phyloP scores from a whole-genome alignment of 2,797 vertebrate species.

The Hydrophis major region DNA sequence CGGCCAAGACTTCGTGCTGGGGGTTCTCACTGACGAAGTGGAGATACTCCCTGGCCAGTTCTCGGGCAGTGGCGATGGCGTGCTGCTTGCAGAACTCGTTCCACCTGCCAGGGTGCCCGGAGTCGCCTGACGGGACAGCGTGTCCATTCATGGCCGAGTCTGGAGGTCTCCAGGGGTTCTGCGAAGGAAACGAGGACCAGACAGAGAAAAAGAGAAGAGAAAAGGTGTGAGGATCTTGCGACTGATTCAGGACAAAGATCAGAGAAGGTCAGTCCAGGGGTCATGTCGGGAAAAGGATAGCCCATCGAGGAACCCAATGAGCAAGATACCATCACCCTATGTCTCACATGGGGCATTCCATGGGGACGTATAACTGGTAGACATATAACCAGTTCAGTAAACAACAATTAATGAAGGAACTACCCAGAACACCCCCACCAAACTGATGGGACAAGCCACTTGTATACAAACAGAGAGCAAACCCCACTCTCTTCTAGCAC shows the following conservation, averaged over 20 bases:
- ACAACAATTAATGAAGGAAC: not conserved
- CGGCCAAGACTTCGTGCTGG: slow-evolving; percentile 83
- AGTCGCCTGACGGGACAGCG: slow-evolving; percentile 82
- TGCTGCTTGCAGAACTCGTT: slow-evolving; percentile 97
- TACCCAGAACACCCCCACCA: not conserved
- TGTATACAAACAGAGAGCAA: not conserved
- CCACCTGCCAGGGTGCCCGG: slow-evolving; percentile 83
- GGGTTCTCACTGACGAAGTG: slow-evolving; percentile 84
- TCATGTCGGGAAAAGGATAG: no score
- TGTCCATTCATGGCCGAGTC: slow-evolving; percentile 96
- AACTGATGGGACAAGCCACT: not conserved
- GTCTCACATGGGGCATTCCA: not conserved
- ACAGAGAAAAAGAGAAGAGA: slow-evolving; percentile 36
- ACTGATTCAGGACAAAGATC: not conserved
- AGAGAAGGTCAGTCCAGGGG: no score
- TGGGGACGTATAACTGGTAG: not conserved
- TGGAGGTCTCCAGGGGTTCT: slow-evolving; percentile 81
- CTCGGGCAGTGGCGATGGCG: slow-evolving; percentile 87
- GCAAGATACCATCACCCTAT: not conserved
- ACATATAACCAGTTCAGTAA: not conserved
- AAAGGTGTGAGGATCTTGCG: not conserved
- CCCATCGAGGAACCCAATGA: not conserved
- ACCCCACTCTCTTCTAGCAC: no score
- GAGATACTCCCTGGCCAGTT: slow-evolving; percentile 90
- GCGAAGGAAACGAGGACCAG: slow-evolving; percentile 29